Conservation (phyloP, 1,140 invertebrate species). For the Drosophila pectinifera region DNA sequence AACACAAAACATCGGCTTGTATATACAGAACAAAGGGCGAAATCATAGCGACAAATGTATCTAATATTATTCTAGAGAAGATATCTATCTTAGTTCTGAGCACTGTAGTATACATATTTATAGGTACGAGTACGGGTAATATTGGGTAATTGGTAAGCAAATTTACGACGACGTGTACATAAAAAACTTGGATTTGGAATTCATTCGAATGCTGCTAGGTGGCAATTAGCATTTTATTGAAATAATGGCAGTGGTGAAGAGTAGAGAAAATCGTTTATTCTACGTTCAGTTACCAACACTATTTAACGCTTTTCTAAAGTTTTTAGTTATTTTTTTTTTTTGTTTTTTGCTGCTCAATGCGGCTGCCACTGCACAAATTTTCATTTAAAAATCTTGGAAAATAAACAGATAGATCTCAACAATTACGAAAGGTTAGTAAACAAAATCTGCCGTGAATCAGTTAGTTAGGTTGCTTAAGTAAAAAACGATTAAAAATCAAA, state of each 20-base stretch:
- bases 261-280: constrained; percentile 39
- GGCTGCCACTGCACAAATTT: constrained; percentile 65
- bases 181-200: constrained; percentile 73
- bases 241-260: constrained; percentile 46
- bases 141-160: constrained; percentile 53
- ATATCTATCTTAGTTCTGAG: constrained; percentile 51
- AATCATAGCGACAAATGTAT: constrained; percentile 25
- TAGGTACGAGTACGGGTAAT: constrained; percentile 48
- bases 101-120: constrained; percentile 55
- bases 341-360: constrained; percentile 58
- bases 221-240: constrained; percentile 39
- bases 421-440: constrained; percentile 68
- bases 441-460: constrained; percentile 34
- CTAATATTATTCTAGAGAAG: constrained; percentile 33
- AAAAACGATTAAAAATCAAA: constrained; percentile 66
- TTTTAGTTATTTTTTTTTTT: constrained; percentile 20
- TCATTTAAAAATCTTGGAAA: constrained; percentile 52
- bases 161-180: constrained; percentile 82
- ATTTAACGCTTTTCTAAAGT: constrained; percentile 55
- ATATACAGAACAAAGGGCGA: constrained; percentile 48
- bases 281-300: constrained; percentile 75
- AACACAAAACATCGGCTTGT: constrained; percentile 50
- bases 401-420: constrained; percentile 66
- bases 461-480: constrained; percentile 49
- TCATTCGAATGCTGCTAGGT: constrained; percentile 44